Evolutionary conservation across 2,888 invertebrate genomes (phyloP).

Genomic region (Cacoxenus indagator): DNA sequence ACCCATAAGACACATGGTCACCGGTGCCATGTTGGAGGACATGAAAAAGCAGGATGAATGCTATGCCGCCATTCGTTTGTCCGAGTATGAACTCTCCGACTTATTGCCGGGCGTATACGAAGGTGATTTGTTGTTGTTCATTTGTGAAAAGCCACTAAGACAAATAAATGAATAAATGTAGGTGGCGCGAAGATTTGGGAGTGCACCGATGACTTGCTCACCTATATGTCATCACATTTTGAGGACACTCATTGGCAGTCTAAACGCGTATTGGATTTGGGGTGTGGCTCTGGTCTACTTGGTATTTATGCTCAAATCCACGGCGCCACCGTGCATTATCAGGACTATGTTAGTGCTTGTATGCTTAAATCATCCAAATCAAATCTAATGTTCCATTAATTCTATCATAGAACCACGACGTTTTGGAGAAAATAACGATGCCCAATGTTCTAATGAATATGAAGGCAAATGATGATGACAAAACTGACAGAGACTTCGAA

Average conservation of each 20-base stretch:
- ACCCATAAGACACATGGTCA: constrained; percentile 51
- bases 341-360: constrained; percentile 87
- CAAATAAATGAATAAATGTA: constrained; percentile 58
- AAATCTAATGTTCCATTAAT: constrained; percentile 3
- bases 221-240: constrained; percentile 74
- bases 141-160: background rate
- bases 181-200: constrained; percentile 98
- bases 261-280: constrained; percentile 84
- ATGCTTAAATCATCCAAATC: background rate
- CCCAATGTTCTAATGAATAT: constrained; percentile 83
- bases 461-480: background rate
- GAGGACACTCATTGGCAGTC: constrained; percentile 68
- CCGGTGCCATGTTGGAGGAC: constrained; percentile 58
- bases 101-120: constrained; percentile 83
- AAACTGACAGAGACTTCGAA: background rate
- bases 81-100: constrained; percentile 80
- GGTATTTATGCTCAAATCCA: constrained; percentile 83
- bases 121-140: constrained; percentile 71
- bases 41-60: constrained; percentile 47
- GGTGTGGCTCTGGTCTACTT: constrained; percentile 92
- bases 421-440: constrained; percentile 83
- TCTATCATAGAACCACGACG: constrained; percentile 85
- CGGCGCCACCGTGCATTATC: constrained; percentile 84
- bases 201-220: constrained; percentile 85
- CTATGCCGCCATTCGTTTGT: constrained; percentile 68